Conservation (phyloP, 2,888 invertebrate genomes). For the Diachrysia chrysitis region DNA sequence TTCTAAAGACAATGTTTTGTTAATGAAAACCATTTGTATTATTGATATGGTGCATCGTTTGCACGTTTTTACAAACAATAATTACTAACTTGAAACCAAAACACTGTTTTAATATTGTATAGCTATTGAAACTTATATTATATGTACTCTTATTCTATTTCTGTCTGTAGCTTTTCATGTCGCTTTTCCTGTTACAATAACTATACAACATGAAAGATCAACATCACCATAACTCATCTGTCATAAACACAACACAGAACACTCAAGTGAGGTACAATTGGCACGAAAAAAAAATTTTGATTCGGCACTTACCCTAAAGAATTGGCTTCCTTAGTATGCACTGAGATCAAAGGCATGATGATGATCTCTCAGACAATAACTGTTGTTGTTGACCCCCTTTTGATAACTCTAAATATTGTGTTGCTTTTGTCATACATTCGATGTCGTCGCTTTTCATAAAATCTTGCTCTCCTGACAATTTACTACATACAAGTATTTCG, state of each 20-base stretch:
- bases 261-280: slow-evolving; percentile 60
- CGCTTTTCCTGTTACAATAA: slow-evolving; percentile 56
- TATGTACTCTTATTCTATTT: slow-evolving; percentile 18
- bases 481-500: slow-evolving; percentile 58
- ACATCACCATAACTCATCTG: slow-evolving; percentile 53
- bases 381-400: slow-evolving; percentile 60
- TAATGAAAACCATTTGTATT: slow-evolving; percentile 4
- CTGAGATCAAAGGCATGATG: slow-evolving; percentile 74
- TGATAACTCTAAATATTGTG: slow-evolving; percentile 67
- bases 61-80: slow-evolving; percentile 5
- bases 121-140: slow-evolving; percentile 48
- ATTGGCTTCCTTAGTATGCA: slow-evolving; percentile 85
- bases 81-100: slow-evolving; percentile 25
- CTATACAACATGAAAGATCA: slow-evolving; percentile 54
- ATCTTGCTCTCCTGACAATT: slow-evolving; percentile 39
- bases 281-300: slow-evolving; percentile 65
- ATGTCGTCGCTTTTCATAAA: slow-evolving; percentile 77
- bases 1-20: slow-evolving; percentile 76
- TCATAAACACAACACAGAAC: slow-evolving; percentile 54
- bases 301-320: slow-evolving; percentile 77
- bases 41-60: not conserved
- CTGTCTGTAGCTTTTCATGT: slow-evolving; percentile 51
- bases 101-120: slow-evolving; percentile 49
- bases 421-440: slow-evolving; percentile 76
- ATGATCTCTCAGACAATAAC: slow-evolving; percentile 62